Base-by-base conservation (phyloP, 2,888 invertebrate genomes). In the Oscheius myriophilus region DNA sequence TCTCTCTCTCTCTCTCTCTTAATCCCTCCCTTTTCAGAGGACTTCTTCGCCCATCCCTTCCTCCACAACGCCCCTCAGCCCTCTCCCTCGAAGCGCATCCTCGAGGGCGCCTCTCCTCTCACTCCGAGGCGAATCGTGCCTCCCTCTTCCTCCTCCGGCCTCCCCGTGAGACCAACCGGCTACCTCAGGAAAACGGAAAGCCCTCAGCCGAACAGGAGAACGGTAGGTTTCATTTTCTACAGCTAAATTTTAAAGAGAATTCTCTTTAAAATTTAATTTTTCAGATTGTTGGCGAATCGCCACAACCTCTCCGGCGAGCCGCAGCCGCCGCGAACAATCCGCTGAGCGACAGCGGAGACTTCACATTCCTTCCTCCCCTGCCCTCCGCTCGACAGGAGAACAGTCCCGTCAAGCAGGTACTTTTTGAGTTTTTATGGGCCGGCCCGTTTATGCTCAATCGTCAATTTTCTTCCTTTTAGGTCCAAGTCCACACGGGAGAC, bases 11-110 rank as follows among this genome's bases (percentile, higher is more conserved):
- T 43, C 41, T 33, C 16, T 6, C 4, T 25, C 18, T 18, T 43
- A 49, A 7, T 21, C 42, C 23, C 53, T 2, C 41, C 7, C 7
- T 25, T 86, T 87, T 49, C 86, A 89, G 89, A 95, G 86, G 92
- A 92, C 73, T 97, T 98, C 90, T 97, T 97, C 90, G 92, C 91
- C 87, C 97, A 98, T 89, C 91, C 92, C 57, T 98, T 97, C 89
- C 85, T 90, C 52, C 84, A 86, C 69, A 80, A 79, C 9, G 73
- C 78, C 7, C 65, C 75, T 7, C 54, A 71, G 33, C 72, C 74
- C 7, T 78, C 78, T 4, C 80, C 83, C 0, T 78, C 84, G 46
- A 81, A 80, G 55, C 53, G 80, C 46, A 79, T 81, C 26, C 72
- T 84, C 39, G 83, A 83, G n/a, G 66, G 54, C 11, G 65, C 68